Evolutionary conservation across 2,888 invertebrate genomes (phyloP), one percentile per base, ranked within the genome.

Genomic region (Erebia epiphron): DNA sequence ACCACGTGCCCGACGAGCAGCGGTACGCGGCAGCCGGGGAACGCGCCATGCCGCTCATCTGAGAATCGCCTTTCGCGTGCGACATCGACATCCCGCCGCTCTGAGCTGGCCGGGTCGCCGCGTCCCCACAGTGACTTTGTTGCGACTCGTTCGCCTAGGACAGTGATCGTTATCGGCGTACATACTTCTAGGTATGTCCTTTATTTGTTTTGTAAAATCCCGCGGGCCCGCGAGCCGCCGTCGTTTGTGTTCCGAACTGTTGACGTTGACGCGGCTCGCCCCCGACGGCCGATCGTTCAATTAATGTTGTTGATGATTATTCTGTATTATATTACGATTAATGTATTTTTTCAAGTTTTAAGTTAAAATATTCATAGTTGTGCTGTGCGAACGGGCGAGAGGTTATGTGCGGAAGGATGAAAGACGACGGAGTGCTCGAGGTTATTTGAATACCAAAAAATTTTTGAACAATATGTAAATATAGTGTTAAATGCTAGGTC

Each of bases 51-150:
- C 95, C 95, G 85, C 95, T 95, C 87, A 95, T 95, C 94, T 94
- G 95, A 89, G 95, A 95, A 79, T 94, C 94, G 87, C 94, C 95
- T 85, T 94, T 95, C 92, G 95, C 95, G 94, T 95, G 95, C 94
- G 90, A 94, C 90, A 92, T 94, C 90, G 89, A 92, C 90, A 88
- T 95, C 94, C 88, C 95, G 90, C 95, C 96, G 83, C 95, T 96
- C 77, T 95, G 94, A 88, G 95, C 86, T 80, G 84, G 84, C 77
- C 84, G 83, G 75, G 84, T 86, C 87, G 87, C 94, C 86, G 95
- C 89, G 94, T 79, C 94, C 94, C 81, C 78, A 79, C 83, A 87
- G 90, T 89, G 91, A 90, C 89, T 87, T 82, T 87, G 81, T 85
- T 83, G 83, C 83, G 83, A 82, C 82, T 81, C 80, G 79, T 80